Evolutionary conservation across 2,113 vertebrate genomes (phyloP).

Genomic region (Urocynchramus pylzowi): DNA sequence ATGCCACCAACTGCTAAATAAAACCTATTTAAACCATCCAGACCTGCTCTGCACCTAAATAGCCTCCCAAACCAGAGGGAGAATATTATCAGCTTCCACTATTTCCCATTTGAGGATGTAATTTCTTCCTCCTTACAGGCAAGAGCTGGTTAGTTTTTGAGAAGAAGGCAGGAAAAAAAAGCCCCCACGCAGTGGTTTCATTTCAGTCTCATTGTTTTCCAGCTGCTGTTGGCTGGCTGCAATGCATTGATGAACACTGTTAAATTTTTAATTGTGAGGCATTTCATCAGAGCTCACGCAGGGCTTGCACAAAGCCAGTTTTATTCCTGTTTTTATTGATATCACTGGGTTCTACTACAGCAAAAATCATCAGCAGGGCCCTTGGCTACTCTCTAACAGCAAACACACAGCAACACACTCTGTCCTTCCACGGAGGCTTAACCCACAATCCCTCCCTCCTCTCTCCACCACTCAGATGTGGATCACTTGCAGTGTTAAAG

Average conservation of each 20-base stretch:
- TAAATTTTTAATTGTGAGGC: neutral
- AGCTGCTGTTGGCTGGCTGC: neutral
- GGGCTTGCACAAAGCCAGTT: neutral
- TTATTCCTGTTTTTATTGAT: neutral
- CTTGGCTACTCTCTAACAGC: neutral
- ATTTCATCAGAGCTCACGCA: neutral
- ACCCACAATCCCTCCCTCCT: neutral
- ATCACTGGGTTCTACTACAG: neutral
- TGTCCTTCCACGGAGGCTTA: neutral
- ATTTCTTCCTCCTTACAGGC: neutral
- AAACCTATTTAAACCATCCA: neutral
- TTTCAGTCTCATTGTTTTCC: neutral
- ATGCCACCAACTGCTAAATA: neutral
- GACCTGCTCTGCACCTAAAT: neutral
- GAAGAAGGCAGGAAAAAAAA: neutral
- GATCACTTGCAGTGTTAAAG: neutral
- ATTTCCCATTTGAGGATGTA: fast-evolving
- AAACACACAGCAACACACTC: neutral
- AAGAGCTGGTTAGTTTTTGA: neutral
- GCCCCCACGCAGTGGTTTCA: fast-evolving
- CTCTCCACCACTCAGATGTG: neutral
- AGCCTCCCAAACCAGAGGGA: neutral
- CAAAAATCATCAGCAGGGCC: neutral
- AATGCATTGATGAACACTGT: neutral
- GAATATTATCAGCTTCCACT: neutral